Evolutionary conservation across 2,113 vertebrate genomes (phyloP).

Genomic region (Acanthochromis polyacanthus): DNA sequence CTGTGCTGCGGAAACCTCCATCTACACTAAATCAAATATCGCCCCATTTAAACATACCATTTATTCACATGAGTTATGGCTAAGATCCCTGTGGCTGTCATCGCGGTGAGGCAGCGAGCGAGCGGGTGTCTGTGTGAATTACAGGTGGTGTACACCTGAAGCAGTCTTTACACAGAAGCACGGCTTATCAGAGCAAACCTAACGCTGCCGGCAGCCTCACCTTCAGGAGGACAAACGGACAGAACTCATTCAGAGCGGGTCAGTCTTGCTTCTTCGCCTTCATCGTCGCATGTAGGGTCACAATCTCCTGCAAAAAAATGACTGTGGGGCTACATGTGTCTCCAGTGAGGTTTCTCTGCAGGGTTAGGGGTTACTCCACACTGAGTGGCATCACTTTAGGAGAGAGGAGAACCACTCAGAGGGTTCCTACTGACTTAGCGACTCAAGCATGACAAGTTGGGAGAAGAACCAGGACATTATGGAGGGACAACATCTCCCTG

Average conservation of each 20-base stretch:
- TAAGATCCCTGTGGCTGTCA: constrained; percentile 41
- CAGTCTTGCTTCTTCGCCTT: constrained; percentile 3
- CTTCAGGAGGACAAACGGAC: constrained; percentile 33
- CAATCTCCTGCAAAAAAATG: constrained; percentile 14
- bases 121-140: constrained; percentile 43
- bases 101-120: neutral
- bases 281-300: constrained; percentile 23
- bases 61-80: constrained; percentile 72
- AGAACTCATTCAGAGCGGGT: neutral
- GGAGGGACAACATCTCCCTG: constrained; percentile 18
- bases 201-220: constrained; percentile 48
- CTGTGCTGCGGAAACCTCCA: constrained; percentile 52
- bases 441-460: neutral
- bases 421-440: neutral
- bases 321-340: constrained; percentile 6
- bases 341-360: neutral
- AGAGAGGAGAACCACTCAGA: neutral
- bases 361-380: neutral
- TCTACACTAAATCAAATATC: constrained; percentile 70
- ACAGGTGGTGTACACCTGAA: constrained; percentile 45
- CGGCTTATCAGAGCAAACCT: constrained; percentile 52
- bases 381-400: neutral
- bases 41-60: constrained; percentile 62
- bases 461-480: neutral
- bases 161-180: constrained; percentile 46